Base-by-base conservation (phyloP, 2,888 invertebrate genomes). In the Himalopsyche kuldschensis region DNA sequence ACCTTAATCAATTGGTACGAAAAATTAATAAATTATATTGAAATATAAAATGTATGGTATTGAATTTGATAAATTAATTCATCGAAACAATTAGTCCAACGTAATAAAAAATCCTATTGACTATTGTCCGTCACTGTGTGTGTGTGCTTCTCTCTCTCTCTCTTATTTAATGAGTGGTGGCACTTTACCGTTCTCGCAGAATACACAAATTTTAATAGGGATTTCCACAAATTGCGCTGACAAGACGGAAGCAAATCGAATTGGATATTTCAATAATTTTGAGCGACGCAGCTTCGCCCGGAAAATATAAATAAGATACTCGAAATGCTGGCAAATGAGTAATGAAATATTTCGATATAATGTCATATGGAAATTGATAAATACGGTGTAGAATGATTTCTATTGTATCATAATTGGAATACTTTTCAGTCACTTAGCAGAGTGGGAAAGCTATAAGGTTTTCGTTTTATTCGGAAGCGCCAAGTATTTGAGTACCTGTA, bases 141-240 rank as follows among this genome's bases (percentile, higher is more conserved):
- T 55, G 4, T 55, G 20, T 41, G 10, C 35, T 41, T 41, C 41
- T 15, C 15, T 55, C 55, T 55, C 20, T 5, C 55, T 55, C 2
- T 69, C 11, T 20, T 75, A 75, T 80, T 75, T 80, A 80, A 80
- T 80, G 80, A 80, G 80, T 46, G n/a, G 75, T 75, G 30, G 31
- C 75, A 80, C 47, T 75, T 27, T 46, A 75, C 46, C 47, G 31
- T 80, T 80, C 31, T 75, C 46, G 80, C 80, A 80, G 80, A 75
- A 47, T 31, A 80, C n/a, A 80, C 80, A 47, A 80, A 80, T 75
- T 80, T 80, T 80, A 80, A 80, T 75, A 75, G 48, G 24, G 24
- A 55, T 55, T 55, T 55, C 55, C 20, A 24, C 55, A 55, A 55
- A 55, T 55, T 55, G 20, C 55, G 55, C 55, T 55, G 55, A 55